Evolutionary conservation across 2,888 invertebrate genomes (phyloP).

Genomic region (Melikaiella ostensackeni): DNA sequence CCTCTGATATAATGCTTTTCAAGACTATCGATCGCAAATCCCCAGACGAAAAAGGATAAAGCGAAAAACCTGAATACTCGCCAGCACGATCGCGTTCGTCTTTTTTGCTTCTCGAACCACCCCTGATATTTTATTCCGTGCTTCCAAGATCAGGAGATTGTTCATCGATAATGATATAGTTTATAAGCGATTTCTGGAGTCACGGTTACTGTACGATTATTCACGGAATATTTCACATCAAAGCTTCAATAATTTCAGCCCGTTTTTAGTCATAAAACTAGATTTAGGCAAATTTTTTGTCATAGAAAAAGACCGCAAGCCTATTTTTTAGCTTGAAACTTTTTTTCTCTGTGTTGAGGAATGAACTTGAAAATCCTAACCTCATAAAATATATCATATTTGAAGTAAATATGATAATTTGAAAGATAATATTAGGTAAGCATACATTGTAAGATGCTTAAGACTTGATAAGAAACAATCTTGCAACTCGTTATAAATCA

Average conservation of each 20-base stretch:
- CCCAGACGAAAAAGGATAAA: slow-evolving; percentile 36
- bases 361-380: background rate
- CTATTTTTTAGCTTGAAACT: too few relatives aligned
- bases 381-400: background rate
- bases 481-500: slow-evolving; percentile 19
- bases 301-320: too few relatives aligned
- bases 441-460: background rate
- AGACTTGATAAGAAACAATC: slow-evolving; percentile 7
- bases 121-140: slow-evolving; percentile 35
- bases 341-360: too few relatives aligned
- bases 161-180: slow-evolving; percentile 36
- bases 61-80: slow-evolving; percentile 22
- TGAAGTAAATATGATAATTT: background rate
- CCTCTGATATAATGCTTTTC: slow-evolving; percentile 37
- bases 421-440: background rate
- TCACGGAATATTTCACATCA: background rate
- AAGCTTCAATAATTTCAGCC: background rate
- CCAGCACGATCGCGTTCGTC: slow-evolving; percentile 27
- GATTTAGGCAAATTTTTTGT: too few relatives aligned
- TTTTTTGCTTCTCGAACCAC: slow-evolving; percentile 28
- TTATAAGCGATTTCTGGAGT: slow-evolving; percentile 27
- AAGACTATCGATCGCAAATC: slow-evolving; percentile 38
- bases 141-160: slow-evolving; percentile 36
- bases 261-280: too few relatives aligned
- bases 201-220: slow-evolving; percentile 20